A percentile compares a stretch with the other conserved stretches of the same genome.
phyloP scores from a whole-genome alignment of 2,888 invertebrate species.

The Heliconius aoede region DNA sequence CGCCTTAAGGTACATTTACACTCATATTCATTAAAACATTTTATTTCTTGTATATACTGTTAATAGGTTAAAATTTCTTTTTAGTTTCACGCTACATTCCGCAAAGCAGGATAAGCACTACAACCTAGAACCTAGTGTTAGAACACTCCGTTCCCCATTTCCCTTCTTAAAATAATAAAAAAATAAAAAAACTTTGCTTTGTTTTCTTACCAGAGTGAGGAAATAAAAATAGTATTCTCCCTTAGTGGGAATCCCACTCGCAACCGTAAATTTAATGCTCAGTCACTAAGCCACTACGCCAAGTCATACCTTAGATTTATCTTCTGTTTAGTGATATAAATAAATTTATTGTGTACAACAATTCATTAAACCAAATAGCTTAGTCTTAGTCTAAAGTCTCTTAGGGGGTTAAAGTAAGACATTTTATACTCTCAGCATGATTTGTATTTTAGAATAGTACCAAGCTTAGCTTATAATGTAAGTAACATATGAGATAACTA shows the following conservation, averaged over 20 bases:
- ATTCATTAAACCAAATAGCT: neutral
- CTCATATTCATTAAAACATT: neutral
- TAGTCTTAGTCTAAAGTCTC: neutral
- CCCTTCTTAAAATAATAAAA: too few species aligned
- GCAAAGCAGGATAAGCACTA: neutral
- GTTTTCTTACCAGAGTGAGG: too few species aligned
- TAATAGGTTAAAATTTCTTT: neutral
- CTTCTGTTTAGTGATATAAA: neutral
- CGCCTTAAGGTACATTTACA: constrained; percentile 87
- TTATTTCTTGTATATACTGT: neutral
- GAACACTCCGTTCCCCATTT: too few species aligned
- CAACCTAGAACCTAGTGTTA: too few species aligned
- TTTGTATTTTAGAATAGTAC: constrained; percentile 51
- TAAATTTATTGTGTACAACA: neutral
- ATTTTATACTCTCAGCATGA: constrained; percentile 54
- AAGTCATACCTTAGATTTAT: neutral
- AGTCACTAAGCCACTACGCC: too few species aligned
- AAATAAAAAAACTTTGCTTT: too few species aligned
- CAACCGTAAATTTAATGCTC: too few species aligned
- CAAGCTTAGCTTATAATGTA: constrained; percentile 62
- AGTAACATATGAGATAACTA: constrained; percentile 58
- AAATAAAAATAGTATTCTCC: too few species aligned
- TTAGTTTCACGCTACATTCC: neutral
- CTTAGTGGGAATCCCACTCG: too few species aligned
- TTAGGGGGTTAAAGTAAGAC: neutral